phyloP scores from a whole-genome alignment of 2,797 vertebrate species.

The Myotis findleyi region DNA sequence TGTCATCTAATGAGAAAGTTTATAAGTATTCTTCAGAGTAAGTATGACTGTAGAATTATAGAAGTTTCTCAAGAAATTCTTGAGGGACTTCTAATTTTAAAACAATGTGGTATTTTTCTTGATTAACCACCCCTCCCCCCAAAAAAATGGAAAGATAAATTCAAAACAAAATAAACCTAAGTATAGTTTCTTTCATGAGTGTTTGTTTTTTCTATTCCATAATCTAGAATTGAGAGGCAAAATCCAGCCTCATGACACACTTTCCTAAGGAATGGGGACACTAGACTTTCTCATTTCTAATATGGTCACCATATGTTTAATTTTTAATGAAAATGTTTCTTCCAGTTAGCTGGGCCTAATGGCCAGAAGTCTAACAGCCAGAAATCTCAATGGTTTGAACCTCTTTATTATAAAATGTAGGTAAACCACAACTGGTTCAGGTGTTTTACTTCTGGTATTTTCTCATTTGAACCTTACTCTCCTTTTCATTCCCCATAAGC shows the following conservation, averaged over 20 bases:
- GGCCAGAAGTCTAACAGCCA: background rate
- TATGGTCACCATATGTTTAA: slow-evolving; percentile 9
- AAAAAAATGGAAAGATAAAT: background rate
- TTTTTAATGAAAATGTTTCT: slow-evolving; percentile 32
- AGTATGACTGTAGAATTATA: background rate
- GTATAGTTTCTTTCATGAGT: background rate
- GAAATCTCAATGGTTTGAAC: slow-evolving; percentile 19
- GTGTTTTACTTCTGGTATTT: background rate
- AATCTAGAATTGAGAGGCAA: slow-evolving; percentile 29
- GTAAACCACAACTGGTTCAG: background rate
- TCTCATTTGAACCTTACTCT: slow-evolving; percentile 17
- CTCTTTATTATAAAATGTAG: slow-evolving; percentile 39
- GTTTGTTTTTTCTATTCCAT: slow-evolving; percentile 30
- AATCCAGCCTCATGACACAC: background rate
- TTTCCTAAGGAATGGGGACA: background rate
- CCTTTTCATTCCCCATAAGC: slow-evolving; percentile 19
- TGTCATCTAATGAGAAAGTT: background rate
- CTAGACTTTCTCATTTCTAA: slow-evolving; percentile 28
- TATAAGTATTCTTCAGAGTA: background rate
- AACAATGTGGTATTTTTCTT: background rate
- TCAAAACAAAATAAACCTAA: slow-evolving; percentile 23
- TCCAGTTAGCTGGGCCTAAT: background rate
- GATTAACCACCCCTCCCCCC: background rate
- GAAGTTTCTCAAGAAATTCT: slow-evolving; percentile 8
- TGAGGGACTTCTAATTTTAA: background rate